Conservation (phyloP, 2,797 vertebrate genomes). For the Halcyon smyrnensis region DNA sequence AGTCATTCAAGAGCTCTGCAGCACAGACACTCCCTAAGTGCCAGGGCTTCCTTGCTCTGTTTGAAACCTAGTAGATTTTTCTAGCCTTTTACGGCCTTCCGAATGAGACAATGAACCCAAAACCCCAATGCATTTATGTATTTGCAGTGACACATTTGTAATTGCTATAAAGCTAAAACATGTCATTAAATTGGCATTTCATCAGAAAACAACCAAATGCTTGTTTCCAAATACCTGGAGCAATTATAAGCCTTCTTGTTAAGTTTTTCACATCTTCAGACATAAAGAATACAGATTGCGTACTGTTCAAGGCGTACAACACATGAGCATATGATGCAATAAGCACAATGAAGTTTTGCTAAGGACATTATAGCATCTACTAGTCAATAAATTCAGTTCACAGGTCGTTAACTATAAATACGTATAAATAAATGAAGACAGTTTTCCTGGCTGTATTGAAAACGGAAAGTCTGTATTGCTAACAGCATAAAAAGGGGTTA, state of each 20-base stretch:
- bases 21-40: neutral
- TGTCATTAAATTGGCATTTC: neutral
- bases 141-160: neutral
- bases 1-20: neutral
- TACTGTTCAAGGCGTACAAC: neutral
- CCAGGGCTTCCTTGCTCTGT: neutral
- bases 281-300: neutral
- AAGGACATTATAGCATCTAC: neutral
- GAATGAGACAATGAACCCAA: neutral
- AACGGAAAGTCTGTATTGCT: neutral
- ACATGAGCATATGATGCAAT: neutral
- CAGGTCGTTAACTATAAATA: neutral
- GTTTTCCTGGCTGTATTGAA: neutral
- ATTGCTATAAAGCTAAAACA: neutral
- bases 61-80: neutral
- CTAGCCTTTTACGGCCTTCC: neutral
- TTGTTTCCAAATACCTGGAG: neutral
- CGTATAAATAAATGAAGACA: neutral
- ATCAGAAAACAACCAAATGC: neutral
- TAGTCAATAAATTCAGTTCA: neutral
- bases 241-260: neutral
- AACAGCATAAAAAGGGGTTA: neutral
- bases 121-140: neutral
- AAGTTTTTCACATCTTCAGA: neutral
- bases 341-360: neutral